These are phyloP conservation scores for Apodemus agrarius DNA, from an alignment of 2,797 vertebrate genomes.

Conservation along the genomic window DNA sequence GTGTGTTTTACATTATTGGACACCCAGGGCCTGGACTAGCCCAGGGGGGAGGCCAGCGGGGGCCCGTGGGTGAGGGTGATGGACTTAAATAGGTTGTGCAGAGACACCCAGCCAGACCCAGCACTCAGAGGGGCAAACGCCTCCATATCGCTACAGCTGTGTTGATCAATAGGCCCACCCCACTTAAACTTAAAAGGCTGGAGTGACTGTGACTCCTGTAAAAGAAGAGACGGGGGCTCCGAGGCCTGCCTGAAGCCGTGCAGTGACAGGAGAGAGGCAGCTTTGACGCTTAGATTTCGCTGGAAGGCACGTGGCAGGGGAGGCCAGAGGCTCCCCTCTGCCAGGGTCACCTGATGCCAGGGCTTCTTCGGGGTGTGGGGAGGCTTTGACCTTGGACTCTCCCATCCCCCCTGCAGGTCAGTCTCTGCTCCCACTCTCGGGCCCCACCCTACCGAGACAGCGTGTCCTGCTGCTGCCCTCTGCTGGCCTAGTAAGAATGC, in stretches of 20 bases:
- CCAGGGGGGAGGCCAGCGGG: background rate
- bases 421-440: background rate
- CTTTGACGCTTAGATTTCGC: background rate
- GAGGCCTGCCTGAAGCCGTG: background rate
- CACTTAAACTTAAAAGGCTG: background rate
- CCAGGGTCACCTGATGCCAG: background rate
- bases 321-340: background rate
- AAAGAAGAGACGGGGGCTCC: background rate
- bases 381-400: background rate
- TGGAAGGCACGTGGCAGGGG: background rate
- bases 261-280: background rate
- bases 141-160: background rate
- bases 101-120: no score
- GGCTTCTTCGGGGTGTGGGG: background rate
- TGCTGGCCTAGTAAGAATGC: background rate
- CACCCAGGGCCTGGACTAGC: background rate
- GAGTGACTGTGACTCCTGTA: background rate
- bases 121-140: background rate
- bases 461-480: background rate
- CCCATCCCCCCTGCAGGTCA: background rate
- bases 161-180: background rate
- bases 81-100: background rate
- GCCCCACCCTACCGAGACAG: background rate
- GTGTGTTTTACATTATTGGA: background rate
- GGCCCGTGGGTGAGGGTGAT: background rate